Conservation (phyloP, 2,797 vertebrate species). For the Muscicapa striata region DNA sequence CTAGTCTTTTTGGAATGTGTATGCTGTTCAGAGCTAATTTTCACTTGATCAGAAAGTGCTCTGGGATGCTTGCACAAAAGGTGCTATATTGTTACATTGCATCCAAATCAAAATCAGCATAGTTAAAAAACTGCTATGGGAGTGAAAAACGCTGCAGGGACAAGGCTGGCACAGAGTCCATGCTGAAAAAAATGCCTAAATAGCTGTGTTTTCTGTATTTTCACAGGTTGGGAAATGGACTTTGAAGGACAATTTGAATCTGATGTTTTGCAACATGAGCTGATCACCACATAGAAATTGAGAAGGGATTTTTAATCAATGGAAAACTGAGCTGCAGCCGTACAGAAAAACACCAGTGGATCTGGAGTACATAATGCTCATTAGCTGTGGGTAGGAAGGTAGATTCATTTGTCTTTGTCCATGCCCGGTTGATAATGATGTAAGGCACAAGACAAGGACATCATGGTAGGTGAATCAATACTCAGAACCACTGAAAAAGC, state of each 20-base stretch:
- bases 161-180: not conserved
- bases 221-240: not conserved
- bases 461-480: not conserved
- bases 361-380: not conserved
- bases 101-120: not conserved
- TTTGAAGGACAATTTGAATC: not conserved
- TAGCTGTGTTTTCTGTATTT: not conserved
- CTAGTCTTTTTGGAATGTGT: not conserved
- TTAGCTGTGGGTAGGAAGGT: not conserved
- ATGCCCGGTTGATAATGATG: not conserved
- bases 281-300: not conserved
- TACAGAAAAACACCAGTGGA: not conserved
- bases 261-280: not conserved
- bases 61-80: not conserved
- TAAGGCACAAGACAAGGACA: not conserved
- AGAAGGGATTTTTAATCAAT: not conserved
- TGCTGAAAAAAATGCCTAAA: not conserved
- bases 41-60: constrained; percentile 10
- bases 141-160: not conserved
- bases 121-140: not conserved
- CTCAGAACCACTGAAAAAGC: not conserved
- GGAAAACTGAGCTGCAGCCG: not conserved
- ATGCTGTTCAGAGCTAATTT: constrained; percentile 1
- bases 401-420: not conserved
- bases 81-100: not conserved